Evolutionary conservation across 2,113 vertebrate genomes (phyloP), one percentile per base, ranked within the genome.

Genomic region (Chlamydotis undulata): DNA sequence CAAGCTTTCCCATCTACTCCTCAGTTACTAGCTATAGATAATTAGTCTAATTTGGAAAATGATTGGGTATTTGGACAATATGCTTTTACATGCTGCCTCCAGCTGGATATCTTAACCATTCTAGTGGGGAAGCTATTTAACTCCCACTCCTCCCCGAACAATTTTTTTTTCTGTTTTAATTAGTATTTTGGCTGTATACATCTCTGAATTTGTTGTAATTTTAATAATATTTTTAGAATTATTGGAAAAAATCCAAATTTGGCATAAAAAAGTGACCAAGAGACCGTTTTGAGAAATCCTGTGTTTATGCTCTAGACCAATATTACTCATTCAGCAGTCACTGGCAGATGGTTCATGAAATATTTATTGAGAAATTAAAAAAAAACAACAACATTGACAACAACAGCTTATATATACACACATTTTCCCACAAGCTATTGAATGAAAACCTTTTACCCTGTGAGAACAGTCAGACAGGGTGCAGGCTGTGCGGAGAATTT

Each of bases 331-430:
- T 87, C 73, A 78, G n/a, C 76, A 41, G 60, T 84, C 86, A 60
- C 33, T 94, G 64, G 69, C 76, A 96, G 89, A 84, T 94, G 77
- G 73, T 39, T 92, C 49, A 70, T 94, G 21, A 86, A 94, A 89
- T 77, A 94, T 97, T 96, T 91, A 92, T 84, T 50, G 53, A 84
- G 43, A 95, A 89, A 95, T 78, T 81, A 74, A 68, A 92, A 90
- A 90, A 15, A n/a, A 83, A 41, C 57, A 81, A 52, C 56, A 92
- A 17, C 45, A 61, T 35, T 39, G 57, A 53, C 37, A 90, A 61
- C 41, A 83, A 52, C 53, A 85, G 24, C 41, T 79, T 88, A 73
- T 71, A 63, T 61, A 87, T 43, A 68, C 47, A 68, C 47, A 71
- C 37, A 18, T 61, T 87, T 89, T 67, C 33, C 35, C 43, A 63